Evolutionary conservation across 2,797 vertebrate species (phyloP).

Genomic region (Capromys pilorides): DNA sequence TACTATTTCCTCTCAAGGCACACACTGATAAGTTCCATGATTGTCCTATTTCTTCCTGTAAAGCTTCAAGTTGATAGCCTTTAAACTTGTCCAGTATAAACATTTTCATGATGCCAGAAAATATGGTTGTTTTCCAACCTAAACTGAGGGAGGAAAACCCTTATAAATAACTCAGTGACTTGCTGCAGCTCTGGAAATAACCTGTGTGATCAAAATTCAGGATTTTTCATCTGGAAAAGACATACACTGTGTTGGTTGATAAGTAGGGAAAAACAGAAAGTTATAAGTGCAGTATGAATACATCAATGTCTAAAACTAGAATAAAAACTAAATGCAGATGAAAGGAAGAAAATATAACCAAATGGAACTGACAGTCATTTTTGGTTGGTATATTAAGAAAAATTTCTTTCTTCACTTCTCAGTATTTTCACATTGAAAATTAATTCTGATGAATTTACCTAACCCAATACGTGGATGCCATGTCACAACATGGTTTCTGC

Average conservation of each 20-base stretch:
- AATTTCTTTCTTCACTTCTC: not conserved
- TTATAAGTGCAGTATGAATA: not conserved
- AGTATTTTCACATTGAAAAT: not conserved
- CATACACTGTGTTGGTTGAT: not conserved
- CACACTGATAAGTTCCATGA: not conserved
- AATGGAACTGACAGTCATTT: not conserved
- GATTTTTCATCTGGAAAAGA: constrained; percentile 34
- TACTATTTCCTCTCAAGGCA: not conserved
- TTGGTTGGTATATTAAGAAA: constrained; percentile 7
- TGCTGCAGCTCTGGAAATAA: not conserved
- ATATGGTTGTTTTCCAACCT: not conserved
- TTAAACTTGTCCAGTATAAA: not conserved
- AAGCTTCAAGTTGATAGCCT: not conserved
- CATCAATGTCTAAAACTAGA: not conserved
- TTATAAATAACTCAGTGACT: not conserved
- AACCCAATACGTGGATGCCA: not conserved
- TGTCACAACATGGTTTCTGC: not conserved
- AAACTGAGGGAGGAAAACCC: not conserved
- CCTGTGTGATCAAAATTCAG: not conserved
- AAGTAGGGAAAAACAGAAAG: constrained; percentile 27
- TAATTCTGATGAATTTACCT: not conserved
- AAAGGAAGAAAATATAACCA: not conserved
- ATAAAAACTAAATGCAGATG: not conserved
- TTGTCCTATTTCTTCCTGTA: not conserved
- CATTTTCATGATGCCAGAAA: not conserved